Conservation (phyloP, 1,140 invertebrate species). For the Nilaparvata lugens region DNA sequence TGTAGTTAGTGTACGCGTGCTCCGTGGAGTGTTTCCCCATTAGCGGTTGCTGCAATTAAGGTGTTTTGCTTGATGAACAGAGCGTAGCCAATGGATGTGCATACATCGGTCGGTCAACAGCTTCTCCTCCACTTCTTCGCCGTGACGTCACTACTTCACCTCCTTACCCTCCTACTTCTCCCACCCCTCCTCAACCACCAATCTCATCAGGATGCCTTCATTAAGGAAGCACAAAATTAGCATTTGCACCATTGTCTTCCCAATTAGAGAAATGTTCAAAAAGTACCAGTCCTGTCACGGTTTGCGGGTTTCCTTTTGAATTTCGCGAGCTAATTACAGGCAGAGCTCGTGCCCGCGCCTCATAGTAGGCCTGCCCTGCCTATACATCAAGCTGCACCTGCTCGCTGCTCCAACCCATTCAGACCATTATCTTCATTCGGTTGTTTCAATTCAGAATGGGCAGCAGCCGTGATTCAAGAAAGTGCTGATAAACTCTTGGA, state of each 20-base stretch:
- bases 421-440: too few relatives aligned
- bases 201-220: neutral
- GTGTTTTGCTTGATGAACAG: conserved; percentile 1
- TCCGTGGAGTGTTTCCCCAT: neutral
- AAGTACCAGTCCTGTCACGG: neutral
- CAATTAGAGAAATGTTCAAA: conserved; percentile 3
- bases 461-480: too few relatives aligned
- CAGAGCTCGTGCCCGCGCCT: too few relatives aligned
- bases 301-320: neutral
- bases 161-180: too few relatives aligned
- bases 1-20: too few relatives aligned
- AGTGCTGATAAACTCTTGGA: too few relatives aligned
- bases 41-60: neutral
- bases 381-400: too few relatives aligned
- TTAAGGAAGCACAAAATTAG: neutral
- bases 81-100: conserved; percentile 2
- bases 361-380: too few relatives aligned
- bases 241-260: neutral
- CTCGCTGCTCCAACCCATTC: too few relatives aligned
- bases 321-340: neutral
- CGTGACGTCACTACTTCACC: neutral
- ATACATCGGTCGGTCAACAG: neutral
- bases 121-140: neutral
- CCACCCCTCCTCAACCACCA: too few relatives aligned
- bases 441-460: too few relatives aligned